phyloP scores from a whole-genome alignment of 64 coral and sea anemone genomes.

The Cladopsammia gracilis region DNA sequence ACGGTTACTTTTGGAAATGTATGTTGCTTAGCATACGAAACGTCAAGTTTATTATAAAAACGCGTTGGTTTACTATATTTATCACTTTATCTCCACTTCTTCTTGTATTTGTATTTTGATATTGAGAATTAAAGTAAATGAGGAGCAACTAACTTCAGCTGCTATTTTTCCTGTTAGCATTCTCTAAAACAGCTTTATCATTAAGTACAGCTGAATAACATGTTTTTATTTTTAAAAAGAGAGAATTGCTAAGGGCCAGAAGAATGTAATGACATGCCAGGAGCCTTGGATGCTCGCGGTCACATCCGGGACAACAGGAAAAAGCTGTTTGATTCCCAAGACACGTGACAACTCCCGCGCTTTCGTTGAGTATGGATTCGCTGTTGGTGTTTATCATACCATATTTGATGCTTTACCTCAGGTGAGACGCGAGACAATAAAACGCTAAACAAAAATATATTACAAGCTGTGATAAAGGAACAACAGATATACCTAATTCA shows the following conservation, averaged over 20 bases:
- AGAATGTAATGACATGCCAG: slow-evolving; percentile 16
- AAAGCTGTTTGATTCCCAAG: slow-evolving; percentile 44
- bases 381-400: slow-evolving; percentile 25
- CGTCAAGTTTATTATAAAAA: too few species aligned
- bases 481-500: too few species aligned
- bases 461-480: background rate
- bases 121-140: too few species aligned
- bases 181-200: too few species aligned
- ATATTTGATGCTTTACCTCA: slow-evolving; percentile 16
- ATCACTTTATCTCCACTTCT: too few species aligned
- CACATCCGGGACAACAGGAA: slow-evolving; percentile 41
- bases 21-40: too few species aligned
- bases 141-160: too few species aligned
- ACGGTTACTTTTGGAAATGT: too few species aligned
- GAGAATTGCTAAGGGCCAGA: background rate
- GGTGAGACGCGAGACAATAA: background rate
- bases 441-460: background rate
- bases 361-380: slow-evolving; percentile 37
- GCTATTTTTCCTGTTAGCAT: too few species aligned
- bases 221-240: background rate
- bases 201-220: too few species aligned
- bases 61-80: too few species aligned
- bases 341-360: slow-evolving; percentile 25
- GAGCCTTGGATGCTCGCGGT: slow-evolving; percentile 44
- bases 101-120: too few species aligned